A percentile compares a stretch with the other conserved stretches of the same genome.
Evolutionary conservation across 2,113 vertebrate species (phyloP).

Genomic region (Gallinago jamesoni): DNA sequence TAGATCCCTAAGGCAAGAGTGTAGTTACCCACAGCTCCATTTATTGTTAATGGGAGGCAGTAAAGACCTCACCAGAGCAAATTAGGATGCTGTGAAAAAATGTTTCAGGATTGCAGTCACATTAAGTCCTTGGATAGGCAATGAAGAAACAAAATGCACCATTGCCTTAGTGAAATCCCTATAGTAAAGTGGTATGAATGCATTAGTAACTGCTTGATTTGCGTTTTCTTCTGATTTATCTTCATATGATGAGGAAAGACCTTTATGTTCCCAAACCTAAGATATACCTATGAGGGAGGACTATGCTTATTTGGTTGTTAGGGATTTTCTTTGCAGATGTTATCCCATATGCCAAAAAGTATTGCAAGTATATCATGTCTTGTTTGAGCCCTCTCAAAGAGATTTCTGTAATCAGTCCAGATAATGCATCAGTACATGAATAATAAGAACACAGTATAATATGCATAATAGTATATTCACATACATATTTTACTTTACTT

Average conservation of each 20-base stretch:
- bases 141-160: not conserved
- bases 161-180: not conserved
- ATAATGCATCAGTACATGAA: not conserved
- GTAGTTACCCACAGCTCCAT: not conserved
- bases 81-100: not conserved
- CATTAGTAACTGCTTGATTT: not conserved
- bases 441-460: not conserved
- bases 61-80: not conserved
- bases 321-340: not conserved
- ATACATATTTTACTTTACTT: not conserved
- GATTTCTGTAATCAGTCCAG: not conserved
- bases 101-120: not conserved
- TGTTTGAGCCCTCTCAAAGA: not conserved
- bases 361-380: not conserved
- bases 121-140: not conserved
- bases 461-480: not conserved
- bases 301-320: not conserved
- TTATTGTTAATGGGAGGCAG: not conserved
- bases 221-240: not conserved
- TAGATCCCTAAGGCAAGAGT: not conserved
- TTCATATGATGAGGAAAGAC: not conserved
- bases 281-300: not conserved
- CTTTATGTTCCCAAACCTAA: not conserved
- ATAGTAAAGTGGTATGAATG: not conserved
- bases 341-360: not conserved